These are phyloP conservation scores for Xerus rutilus DNA, from an alignment of 2,797 vertebrate species.

Conservation along the genomic window DNA sequence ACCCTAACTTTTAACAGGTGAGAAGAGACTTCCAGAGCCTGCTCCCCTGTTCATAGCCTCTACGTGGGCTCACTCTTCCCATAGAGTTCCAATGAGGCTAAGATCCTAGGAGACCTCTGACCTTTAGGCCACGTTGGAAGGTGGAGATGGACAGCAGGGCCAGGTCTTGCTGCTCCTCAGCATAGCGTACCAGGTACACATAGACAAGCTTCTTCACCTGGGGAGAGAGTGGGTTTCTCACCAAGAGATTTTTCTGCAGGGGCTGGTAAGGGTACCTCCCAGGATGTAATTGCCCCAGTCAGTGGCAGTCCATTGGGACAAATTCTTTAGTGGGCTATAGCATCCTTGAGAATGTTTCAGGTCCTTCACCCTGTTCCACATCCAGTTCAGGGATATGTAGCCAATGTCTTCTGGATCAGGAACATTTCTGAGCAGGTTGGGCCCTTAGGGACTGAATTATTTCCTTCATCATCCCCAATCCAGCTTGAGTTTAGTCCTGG, in stretches of 20 bases:
- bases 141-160: slow-evolving; percentile 98
- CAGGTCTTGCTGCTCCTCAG: slow-evolving; percentile 98
- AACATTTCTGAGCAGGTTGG: neutral
- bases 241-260: neutral
- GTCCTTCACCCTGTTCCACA: too few species aligned
- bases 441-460: neutral
- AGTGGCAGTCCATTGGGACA: neutral
- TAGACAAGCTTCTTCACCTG: slow-evolving; percentile 99
- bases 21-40: neutral
- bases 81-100: fast-evolving
- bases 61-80: neutral
- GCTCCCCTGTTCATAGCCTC: neutral
- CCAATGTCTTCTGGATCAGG: neutral
- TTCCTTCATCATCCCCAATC: neutral
- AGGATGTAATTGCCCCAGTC: neutral
- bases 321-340: neutral
- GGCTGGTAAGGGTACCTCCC: fast-evolving
- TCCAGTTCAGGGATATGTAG: neutral
- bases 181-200: slow-evolving; percentile 97
- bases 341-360: neutral
- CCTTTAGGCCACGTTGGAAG: slow-evolving; percentile 98
- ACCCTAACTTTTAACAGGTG: neutral
- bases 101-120: slow-evolving; percentile 71
- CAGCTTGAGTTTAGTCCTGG: neutral
- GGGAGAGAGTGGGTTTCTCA: neutral